Percentiles rank a stretch among this genome's conserved stretches.
Evolutionary conservation across 2,888 invertebrate species (phyloP).

Genomic region (Orchesellides sinensis): DNA sequence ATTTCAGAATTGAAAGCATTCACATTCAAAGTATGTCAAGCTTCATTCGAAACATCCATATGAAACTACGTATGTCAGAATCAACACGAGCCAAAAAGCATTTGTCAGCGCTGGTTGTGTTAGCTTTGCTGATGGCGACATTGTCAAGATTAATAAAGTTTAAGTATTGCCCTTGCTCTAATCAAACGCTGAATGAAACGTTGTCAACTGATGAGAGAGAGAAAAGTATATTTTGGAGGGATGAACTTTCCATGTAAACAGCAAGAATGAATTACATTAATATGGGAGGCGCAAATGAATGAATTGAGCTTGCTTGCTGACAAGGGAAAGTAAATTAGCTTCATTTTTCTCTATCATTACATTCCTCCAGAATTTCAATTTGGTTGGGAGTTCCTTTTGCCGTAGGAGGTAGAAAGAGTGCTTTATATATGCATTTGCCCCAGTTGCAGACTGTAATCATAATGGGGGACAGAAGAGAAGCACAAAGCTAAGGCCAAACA

Average conservation of each 20-base stretch:
- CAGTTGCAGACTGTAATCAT: not conserved
- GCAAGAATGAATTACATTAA: constrained; percentile 12
- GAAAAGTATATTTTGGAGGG: not conserved
- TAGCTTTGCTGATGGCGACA: constrained; percentile 1
- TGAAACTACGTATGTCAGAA: no score
- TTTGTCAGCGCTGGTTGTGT: no score
- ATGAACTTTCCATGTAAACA: constrained; percentile 1
- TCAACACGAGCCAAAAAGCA: no score
- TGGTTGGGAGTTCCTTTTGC: not conserved
- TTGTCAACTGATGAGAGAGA: constrained; percentile 9
- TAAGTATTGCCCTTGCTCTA: constrained; percentile 16
- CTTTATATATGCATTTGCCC: not conserved
- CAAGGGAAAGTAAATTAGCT: constrained; percentile 50
- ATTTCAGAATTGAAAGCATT: no score
- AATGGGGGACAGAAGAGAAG: constrained; percentile 14
- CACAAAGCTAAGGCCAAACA: not conserved
- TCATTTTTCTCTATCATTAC: constrained; percentile 61
- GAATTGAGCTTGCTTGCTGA: constrained; percentile 11
- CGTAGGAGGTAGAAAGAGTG: not conserved
- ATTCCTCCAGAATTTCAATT: constrained; percentile 52
- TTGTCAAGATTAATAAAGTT: constrained; percentile 31
- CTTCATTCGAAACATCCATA: no score
- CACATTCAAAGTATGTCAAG: no score
- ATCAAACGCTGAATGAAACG: constrained; percentile 22
- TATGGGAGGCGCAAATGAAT: not conserved